A percentile compares a stretch with the other conserved stretches of the same genome.
Evolutionary conservation across 1,140 invertebrate species (phyloP).

Genomic region (Augochlora pura): DNA sequence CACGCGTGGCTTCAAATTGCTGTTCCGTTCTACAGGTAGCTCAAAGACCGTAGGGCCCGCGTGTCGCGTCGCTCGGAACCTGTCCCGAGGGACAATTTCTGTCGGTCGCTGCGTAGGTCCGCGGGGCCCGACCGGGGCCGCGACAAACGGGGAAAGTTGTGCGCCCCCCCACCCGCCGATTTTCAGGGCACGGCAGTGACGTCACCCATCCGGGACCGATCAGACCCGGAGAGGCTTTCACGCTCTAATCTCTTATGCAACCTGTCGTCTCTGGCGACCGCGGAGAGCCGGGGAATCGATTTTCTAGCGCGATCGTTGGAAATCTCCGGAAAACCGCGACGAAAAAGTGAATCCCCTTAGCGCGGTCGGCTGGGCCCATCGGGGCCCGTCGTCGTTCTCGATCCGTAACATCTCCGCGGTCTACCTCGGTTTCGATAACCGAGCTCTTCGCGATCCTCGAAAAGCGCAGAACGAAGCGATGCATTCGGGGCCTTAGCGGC

Average conservation of each 20-base stretch:
- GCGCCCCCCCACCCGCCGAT: conserved; percentile 53
- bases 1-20: too few species aligned
- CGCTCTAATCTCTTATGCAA: conserved; percentile 80
- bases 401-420: too few species aligned
- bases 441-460: too few species aligned
- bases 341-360: not conserved
- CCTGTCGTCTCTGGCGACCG: conserved; percentile 63
- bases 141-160: conserved; percentile 75
- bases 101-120: conserved; percentile 21
- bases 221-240: conserved; percentile 76
- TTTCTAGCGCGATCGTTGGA: not conserved
- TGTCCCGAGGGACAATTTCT: too few species aligned
- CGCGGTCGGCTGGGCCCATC: not conserved
- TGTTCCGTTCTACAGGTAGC: too few species aligned
- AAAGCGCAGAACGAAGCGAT: too few species aligned
- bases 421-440: too few species aligned
- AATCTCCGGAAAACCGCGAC: not conserved
- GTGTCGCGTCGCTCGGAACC: not conserved
- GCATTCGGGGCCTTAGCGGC: not conserved
- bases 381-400: too few species aligned
- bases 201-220: conserved; percentile 76
- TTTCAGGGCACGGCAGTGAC: conserved; percentile 71
- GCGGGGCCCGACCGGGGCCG: not conserved
- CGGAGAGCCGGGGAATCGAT: conserved; percentile 18
- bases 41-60: too few species aligned